Base-by-base conservation (phyloP, 2,113 vertebrate genomes). In the Thermophis baileyi region DNA sequence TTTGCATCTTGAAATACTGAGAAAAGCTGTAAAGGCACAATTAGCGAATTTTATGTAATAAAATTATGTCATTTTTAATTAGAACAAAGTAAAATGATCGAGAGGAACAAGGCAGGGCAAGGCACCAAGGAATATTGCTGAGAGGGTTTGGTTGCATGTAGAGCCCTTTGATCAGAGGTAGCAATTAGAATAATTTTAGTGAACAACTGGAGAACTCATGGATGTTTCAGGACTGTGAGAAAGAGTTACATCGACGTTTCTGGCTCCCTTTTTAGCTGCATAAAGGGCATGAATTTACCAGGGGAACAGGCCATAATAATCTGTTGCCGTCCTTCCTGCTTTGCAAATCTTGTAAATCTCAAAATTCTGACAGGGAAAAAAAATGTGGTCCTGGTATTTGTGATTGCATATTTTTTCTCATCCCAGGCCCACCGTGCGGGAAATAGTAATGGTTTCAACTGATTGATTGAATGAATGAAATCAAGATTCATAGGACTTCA, bases 171-270 rank as follows among this genome's bases (percentile, higher is more conserved):
- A 90, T 92, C 0, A 3, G 1, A 24, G 47, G 6, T 1, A 53
- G 49, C 0, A 0, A 60, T 0, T 46, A 85, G 16, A 8, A 47
- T 87, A 93, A 89, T 81, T 35, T 47, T 0, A 0, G 60, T 16
- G 81, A 95, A n/a, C 55, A 24, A 22, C 27, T n/a, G n/a, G 50
- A 50, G 27, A 30, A 40, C 35, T 85, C 1, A 10, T 12, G 22
- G 12, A 30, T 90, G 44, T 69, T 51, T 24, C 11, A 85, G 22
- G 20, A 53, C 40, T 44, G 10, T 7, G 3, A 47, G 53, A 30
- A 11, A 89, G 24, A 12, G 20, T 16, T 12, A 69, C 8, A 22
- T 47, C n/a, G 6, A 24, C 24, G 11, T 57, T 47, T 63, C 30
- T 30, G 5, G 44, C 27, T 90, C 46, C 46, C 22, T 53, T 90